Percentiles rank a stretch among this genome's conserved stretches.
Conservation (phyloP, 2,113 vertebrate species). For the Colossoma macropomum region DNA sequence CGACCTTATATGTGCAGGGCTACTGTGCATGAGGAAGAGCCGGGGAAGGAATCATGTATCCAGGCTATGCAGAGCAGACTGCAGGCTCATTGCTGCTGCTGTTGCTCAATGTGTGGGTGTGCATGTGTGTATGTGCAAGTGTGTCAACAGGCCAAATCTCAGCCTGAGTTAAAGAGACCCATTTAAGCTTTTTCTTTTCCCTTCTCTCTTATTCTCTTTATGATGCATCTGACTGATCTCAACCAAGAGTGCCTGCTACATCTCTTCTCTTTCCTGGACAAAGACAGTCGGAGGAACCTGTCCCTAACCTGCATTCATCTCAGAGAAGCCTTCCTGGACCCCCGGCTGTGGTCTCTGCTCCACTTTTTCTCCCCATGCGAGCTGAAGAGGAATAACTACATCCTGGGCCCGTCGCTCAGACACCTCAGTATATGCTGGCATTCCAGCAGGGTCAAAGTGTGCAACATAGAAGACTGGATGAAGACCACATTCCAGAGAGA, state of each 20-base stretch:
- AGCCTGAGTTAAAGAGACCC: conserved; percentile 52
- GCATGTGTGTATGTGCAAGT: conserved; percentile 2
- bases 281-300: conserved; percentile 83
- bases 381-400: conserved; percentile 86
- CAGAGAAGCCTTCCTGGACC: conserved; percentile 83
- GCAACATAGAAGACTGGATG: conserved; percentile 92
- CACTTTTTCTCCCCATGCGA: conserved; percentile 85
- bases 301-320: conserved; percentile 83
- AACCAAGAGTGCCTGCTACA: conserved; percentile 90
- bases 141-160: conserved; percentile 55
- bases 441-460: conserved; percentile 90
- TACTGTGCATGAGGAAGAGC: conserved; percentile 56
- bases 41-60: conserved; percentile 75
- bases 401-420: conserved; percentile 85
- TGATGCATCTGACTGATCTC: conserved; percentile 87
- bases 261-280: conserved; percentile 94
- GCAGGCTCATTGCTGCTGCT: conserved; percentile 63
- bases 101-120: not conserved
- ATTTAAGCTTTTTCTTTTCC: conserved; percentile 17
- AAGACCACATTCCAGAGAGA: conserved; percentile 88
- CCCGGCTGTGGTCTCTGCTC: conserved; percentile 85
- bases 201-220: not conserved
- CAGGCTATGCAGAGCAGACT: conserved; percentile 69
- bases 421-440: conserved; percentile 89
- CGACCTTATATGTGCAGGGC: conserved; percentile 90